Conservation (phyloP, 2,797 vertebrate species). For the Kryptopterus vitreolus region DNA sequence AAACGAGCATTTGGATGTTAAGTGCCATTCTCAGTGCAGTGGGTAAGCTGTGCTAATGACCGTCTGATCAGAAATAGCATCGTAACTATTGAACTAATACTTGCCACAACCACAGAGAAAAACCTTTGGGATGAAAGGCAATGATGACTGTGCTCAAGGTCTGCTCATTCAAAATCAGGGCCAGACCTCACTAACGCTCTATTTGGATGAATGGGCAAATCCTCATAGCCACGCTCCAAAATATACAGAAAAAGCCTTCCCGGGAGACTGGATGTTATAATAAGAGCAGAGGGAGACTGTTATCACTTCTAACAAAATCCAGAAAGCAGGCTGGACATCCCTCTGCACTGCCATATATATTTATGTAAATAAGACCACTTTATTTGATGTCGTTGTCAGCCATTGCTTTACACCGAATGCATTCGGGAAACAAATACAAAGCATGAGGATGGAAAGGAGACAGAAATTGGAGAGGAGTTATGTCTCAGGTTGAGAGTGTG, state of each 20-base stretch:
- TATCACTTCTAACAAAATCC: not conserved
- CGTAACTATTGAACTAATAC: too few relatives aligned
- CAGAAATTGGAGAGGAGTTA: not conserved
- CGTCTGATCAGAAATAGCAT: too few relatives aligned
- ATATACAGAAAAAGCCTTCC: too few relatives aligned
- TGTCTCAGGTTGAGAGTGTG: not conserved
- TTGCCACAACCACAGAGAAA: too few relatives aligned
- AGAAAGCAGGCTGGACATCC: conserved; percentile 10
- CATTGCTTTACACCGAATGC: conserved; percentile 50
- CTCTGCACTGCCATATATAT: conserved; percentile 30
- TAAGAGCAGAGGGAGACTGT: not conserved
- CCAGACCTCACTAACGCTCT: not conserved
- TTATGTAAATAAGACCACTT: conserved; percentile 37
- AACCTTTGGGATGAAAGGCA: too few relatives aligned
- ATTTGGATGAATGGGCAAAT: not conserved
- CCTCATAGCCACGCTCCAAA: not conserved
- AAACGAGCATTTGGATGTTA: too few relatives aligned
- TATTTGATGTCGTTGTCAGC: conserved; percentile 50
- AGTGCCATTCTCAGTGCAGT: too few relatives aligned
- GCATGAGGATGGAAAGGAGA: not conserved
- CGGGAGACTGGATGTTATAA: not conserved
- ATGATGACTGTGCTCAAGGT: too few relatives aligned
- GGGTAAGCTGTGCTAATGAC: too few relatives aligned
- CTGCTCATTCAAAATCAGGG: too few relatives aligned
- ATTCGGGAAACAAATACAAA: conserved; percentile 12